Base-by-base conservation (phyloP, 1,140 invertebrate genomes). In the Drosophila neocordata region DNA sequence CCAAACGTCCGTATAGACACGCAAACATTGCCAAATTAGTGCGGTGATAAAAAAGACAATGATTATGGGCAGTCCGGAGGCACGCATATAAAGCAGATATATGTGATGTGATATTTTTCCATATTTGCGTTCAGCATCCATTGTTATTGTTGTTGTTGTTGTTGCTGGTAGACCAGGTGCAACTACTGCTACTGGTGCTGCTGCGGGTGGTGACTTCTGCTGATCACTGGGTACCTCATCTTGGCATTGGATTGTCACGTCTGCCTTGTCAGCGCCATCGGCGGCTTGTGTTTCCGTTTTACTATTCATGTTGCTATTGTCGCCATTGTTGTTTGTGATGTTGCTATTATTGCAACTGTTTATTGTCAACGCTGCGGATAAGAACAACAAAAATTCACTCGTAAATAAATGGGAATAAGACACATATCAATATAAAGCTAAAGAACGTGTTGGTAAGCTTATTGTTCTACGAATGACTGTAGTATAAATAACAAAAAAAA, bases 1-100 rank as follows among this genome's bases (percentile, higher is more conserved):
- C 94, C 94, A 95, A 73, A 94, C 92, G 91, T 95, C 94, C 41
- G 93, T 94, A 71, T 92, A 93, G 34, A 95, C 93, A 64, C 93
- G 92, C 57, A 94, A 78, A 65, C 91, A 91, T 91, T 95, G 94
- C 92, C 93, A 94, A 60, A 92, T 92, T 66, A 95, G 72, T 51
- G 94, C 93, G 13, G 94, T 93, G 38, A 93, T 75, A 61, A 95
- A 89, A 81, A 94, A 95, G 67, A 89, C 81, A 13, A 93, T 52
- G 60, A 93, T 93, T 60, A 94, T 90, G 37, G 92, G 73, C 53
- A 93, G 79, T 1, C 94, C 95, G 77, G 95, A 95, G 13, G 95
- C 93, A 57, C 92, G 92, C 63, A 95, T 88, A 77, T 96, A 96
- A 31, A 93, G 91, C 51, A 94, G 70, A 91, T 96, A 96, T 53